Conservation (phyloP, 2,113 vertebrate genomes). For the Mesoclemmys tuberculata region DNA sequence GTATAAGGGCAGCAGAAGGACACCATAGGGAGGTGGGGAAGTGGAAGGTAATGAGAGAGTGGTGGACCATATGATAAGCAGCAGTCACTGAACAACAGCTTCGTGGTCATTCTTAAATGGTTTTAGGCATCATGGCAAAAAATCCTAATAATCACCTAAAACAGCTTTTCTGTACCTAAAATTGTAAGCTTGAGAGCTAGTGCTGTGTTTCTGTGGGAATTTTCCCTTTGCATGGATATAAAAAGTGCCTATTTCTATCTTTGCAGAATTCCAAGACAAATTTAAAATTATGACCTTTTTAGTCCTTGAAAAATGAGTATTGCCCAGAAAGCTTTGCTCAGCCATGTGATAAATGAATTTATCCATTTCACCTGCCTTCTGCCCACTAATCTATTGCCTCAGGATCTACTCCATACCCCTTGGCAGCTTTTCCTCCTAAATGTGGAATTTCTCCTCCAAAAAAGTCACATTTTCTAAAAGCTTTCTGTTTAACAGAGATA, state of each 20-base stretch:
- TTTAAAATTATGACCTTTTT: too few species aligned
- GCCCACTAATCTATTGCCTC: too few species aligned
- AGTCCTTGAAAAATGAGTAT: too few species aligned
- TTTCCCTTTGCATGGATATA: not conserved
- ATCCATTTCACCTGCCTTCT: too few species aligned
- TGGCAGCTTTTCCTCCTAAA: too few species aligned
- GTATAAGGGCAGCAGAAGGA: not conserved
- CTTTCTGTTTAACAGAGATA: not conserved
- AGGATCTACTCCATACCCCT: too few species aligned
- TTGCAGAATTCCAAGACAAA: too few species aligned
- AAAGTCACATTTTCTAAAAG: too few species aligned
- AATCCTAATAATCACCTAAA: not conserved
- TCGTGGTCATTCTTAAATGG: not conserved
- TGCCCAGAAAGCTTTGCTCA: too few species aligned
- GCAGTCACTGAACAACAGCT: not conserved
- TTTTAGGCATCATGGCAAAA: not conserved
- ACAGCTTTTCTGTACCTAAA: rapidly evolving
- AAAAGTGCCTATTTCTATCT: not conserved
- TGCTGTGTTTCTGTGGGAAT: not conserved
- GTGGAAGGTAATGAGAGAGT: not conserved
- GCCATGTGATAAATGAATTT: too few species aligned
- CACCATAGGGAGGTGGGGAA: not conserved
- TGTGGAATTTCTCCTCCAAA: too few species aligned
- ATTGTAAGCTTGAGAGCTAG: not conserved
- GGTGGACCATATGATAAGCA: not conserved